Base-by-base conservation (phyloP, 1,140 invertebrate species). In the Stegodyphus dumicola region DNA sequence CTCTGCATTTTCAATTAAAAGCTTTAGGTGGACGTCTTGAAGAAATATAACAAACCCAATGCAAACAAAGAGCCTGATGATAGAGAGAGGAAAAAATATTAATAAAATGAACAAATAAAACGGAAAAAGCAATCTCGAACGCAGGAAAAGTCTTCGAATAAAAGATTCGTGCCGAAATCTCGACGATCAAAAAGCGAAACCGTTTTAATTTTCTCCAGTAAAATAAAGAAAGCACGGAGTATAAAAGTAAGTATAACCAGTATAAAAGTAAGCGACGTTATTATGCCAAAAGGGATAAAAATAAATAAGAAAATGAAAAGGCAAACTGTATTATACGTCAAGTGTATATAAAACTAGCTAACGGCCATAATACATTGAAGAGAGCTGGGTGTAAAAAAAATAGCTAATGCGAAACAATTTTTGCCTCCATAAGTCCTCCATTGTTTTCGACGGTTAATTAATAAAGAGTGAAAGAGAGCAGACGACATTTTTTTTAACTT, bases 391-490 rank as follows among this genome's bases (percentile, higher is more conserved):
- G 52, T 67, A 78, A 78, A 78, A 78, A 67, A 66, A 17, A 66
- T 53, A 6, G 11, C 77, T 78, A 69, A 54, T 33, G 65, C 52
- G 18, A 65, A 69, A 78, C 77, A 11, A 78, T 78, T 78, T 78
- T 78, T 69, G 65, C 48, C 48, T 77, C 18, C 52, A n/a, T 7
- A 18, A 66, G 49, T 53, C 49, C 77, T 64, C 77, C 33, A 67
- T 78, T 78, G 77, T 78, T 78, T 78, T 53, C 49, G 51, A 67
- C 64, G 77, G 77, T 67, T 78, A 78, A 78, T 78, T 78, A 78
- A 67, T 67, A 78, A 77, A 71, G 69, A 71, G 69, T 49, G 49
- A 71, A 49, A 52, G 49, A 49, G 56, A 4, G 77, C 65, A 69
- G 77, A 78, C 77, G 77, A 78, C 77, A 78, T 53, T 78, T 78